Conservation (phyloP, 2,797 vertebrate genomes). For the Alfaro cultratus region DNA sequence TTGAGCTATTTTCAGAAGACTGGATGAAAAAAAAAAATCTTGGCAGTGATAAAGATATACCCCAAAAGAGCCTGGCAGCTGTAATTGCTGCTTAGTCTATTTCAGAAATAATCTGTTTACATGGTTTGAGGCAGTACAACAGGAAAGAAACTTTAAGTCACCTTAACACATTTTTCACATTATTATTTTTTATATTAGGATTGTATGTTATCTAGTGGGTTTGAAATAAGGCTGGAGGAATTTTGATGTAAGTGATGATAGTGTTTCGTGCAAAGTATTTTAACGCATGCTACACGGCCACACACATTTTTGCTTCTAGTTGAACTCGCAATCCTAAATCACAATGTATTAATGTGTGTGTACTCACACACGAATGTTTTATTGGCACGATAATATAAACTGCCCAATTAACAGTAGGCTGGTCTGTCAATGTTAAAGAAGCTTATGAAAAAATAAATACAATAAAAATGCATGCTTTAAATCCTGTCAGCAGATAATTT, state of each 20-base stretch:
- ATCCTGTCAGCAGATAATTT: constrained; percentile 16
- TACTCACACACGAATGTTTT: background rate
- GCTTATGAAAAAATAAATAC: background rate
- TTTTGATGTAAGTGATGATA: too few relatives aligned
- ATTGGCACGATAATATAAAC: background rate
- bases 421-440: background rate
- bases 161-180: background rate
- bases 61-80: background rate
- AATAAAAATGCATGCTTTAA: background rate
- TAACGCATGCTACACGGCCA: too few relatives aligned
- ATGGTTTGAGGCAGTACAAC: background rate
- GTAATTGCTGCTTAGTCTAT: background rate
- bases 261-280: too few relatives aligned
- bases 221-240: too few relatives aligned
- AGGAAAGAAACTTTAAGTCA: background rate
- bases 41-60: background rate
- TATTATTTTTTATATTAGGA: constrained; percentile 17
- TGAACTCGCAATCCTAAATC: background rate
- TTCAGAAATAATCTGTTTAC: background rate
- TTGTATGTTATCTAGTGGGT: constrained; percentile 11
- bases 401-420: background rate
- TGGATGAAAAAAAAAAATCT: background rate
- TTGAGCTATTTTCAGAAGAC: background rate
- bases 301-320: too few relatives aligned
- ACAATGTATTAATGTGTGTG: background rate